Conservation (phyloP, 2,797 vertebrate genomes). For the Cryptoprocta ferox region DNA sequence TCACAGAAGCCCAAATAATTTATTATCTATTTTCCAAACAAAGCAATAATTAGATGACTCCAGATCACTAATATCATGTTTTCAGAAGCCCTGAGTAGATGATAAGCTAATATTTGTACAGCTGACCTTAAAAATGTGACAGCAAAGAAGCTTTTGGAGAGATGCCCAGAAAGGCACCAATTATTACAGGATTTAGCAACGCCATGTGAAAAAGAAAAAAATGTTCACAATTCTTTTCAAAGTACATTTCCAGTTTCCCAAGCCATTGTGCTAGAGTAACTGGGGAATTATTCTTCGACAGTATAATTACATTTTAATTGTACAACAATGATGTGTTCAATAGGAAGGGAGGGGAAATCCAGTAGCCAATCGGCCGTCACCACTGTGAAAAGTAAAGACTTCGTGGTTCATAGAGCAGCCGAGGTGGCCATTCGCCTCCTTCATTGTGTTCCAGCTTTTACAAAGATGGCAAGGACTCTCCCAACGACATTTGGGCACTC, state of each 20-base stretch:
- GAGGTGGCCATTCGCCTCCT: rapidly evolving
- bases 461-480: background rate
- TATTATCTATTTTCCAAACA: slow-evolving; percentile 70
- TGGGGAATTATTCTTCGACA: slow-evolving; percentile 66
- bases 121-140: slow-evolving; percentile 65
- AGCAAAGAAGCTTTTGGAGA: slow-evolving; percentile 56
- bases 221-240: slow-evolving; percentile 60
- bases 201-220: background rate
- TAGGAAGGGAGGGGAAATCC: slow-evolving; percentile 69
- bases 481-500: background rate
- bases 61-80: slow-evolving; percentile 52
- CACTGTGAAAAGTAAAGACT: background rate
- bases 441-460: rapidly evolving
- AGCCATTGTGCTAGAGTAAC: slow-evolving; percentile 40
- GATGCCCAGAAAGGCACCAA: slow-evolving; percentile 57
- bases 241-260: background rate
- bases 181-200: slow-evolving; percentile 29
- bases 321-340: slow-evolving; percentile 68
- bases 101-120: slow-evolving; percentile 75
- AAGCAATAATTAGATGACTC: slow-evolving; percentile 54
- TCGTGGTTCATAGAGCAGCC: rapidly evolving
- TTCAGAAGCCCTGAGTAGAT: slow-evolving; percentile 54
- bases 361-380: background rate
- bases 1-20: slow-evolving; percentile 14
- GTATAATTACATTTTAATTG: slow-evolving; percentile 82